phyloP scores from a whole-genome alignment of 2,797 vertebrate genomes.

The Chrosomus eos region DNA sequence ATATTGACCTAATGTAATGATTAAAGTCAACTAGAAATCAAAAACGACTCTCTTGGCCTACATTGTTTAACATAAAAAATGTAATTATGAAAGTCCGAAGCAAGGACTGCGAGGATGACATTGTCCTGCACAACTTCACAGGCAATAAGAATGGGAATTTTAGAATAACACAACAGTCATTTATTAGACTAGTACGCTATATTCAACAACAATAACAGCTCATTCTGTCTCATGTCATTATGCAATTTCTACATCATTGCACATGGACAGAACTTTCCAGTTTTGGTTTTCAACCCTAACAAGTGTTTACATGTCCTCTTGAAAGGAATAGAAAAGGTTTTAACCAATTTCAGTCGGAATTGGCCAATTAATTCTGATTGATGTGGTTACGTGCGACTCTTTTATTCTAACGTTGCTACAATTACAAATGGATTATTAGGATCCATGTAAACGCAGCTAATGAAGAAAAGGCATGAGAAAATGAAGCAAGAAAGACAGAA shows the following conservation, averaged over 20 bases:
- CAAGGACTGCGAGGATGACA: too few species aligned
- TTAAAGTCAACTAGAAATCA: slow-evolving; percentile 18
- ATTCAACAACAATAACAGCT: not conserved
- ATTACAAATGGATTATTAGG: not conserved
- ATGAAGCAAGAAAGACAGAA: not conserved
- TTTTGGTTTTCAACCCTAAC: not conserved
- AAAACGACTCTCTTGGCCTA: not conserved
- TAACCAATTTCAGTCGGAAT: not conserved
- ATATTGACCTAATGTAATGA: not conserved
- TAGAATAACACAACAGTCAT: not conserved
- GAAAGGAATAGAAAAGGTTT: not conserved
- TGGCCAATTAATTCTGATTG: not conserved
- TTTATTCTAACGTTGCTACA: not conserved
- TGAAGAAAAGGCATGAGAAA: slow-evolving; percentile 17
- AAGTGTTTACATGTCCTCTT: not conserved
- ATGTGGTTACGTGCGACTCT: not conserved
- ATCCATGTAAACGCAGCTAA: not conserved
- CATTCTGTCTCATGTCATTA: not conserved
- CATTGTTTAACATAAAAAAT: not conserved
- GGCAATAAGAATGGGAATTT: not conserved
- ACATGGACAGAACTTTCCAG: not conserved
- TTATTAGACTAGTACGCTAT: not conserved
- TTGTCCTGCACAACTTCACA: not conserved
- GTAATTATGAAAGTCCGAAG: too few species aligned
- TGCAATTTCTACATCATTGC: not conserved